Percentiles rank a stretch among this genome's conserved stretches.
Evolutionary conservation across 2,888 invertebrate species (phyloP).

Genomic region (Tinea pellionella): DNA sequence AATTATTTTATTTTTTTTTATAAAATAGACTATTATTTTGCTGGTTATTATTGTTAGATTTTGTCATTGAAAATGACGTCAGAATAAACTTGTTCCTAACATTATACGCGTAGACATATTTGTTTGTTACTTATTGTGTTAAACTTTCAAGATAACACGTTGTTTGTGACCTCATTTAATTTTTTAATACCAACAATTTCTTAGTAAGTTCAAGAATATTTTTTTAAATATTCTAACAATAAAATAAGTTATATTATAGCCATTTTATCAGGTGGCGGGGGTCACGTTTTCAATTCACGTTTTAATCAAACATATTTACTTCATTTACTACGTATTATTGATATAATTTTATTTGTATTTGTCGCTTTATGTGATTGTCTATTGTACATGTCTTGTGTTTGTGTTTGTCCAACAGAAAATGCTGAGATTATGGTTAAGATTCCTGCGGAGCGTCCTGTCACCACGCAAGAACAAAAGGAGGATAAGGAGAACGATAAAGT

Average conservation of each 20-base stretch:
- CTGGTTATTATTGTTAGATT: neutral
- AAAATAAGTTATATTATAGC: neutral
- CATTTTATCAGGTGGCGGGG: constrained; percentile 6
- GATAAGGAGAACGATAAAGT: neutral
- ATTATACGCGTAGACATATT: neutral
- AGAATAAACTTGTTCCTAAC: neutral
- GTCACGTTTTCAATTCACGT: constrained; percentile 6
- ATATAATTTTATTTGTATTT: neutral
- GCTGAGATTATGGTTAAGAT: constrained; percentile 50
- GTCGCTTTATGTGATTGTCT: neutral
- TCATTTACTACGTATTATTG: neutral
- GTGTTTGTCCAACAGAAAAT: constrained; percentile 55
- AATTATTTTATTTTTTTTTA: too few relatives aligned
- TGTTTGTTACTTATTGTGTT: neutral
- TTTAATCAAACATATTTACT: neutral
- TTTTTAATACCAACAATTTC: neutral
- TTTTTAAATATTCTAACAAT: neutral
- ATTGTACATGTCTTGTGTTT: constrained; percentile 28
- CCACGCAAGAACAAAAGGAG: constrained; percentile 31
- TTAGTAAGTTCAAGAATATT: neutral
- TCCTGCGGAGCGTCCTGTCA: constrained; percentile 35
- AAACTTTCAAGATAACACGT: neutral
- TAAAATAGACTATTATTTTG: too few relatives aligned
- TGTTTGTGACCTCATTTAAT: neutral
- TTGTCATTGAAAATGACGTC: neutral